phyloP scores from a whole-genome alignment of 2,797 vertebrate species.

The Clarias pachynema region DNA sequence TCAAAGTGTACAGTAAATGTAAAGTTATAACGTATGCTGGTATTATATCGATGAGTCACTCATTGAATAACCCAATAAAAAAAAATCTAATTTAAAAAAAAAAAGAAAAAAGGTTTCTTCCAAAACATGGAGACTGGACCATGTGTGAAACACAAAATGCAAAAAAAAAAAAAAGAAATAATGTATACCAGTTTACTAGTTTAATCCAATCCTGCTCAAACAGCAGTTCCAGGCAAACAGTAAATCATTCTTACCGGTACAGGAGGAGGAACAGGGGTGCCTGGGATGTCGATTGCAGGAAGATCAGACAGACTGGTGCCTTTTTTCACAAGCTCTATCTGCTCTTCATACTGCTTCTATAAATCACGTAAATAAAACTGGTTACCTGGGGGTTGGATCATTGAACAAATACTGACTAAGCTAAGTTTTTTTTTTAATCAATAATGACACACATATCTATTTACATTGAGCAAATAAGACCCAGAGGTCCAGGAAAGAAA shows the following conservation, averaged over 20 bases:
- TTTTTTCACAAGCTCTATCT: slow-evolving; percentile 71
- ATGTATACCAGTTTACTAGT: neutral
- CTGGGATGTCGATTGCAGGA: slow-evolving; percentile 46
- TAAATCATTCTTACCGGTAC: slow-evolving; percentile 66
- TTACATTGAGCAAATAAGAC: neutral
- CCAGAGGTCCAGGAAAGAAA: neutral
- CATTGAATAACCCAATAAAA: neutral
- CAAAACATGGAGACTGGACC: neutral
- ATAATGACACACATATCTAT: neutral
- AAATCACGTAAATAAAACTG: neutral
- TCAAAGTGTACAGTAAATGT: neutral
- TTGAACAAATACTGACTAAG: neutral
- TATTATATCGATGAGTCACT: neutral
- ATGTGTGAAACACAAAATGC: neutral
- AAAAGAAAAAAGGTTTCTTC: neutral
- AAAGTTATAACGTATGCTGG: neutral
- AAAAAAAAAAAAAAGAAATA: neutral
- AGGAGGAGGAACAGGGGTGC: slow-evolving; percentile 53
- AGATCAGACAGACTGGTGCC: slow-evolving; percentile 67
- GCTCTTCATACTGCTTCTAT: slow-evolving; percentile 79
- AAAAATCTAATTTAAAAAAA: too few species aligned
- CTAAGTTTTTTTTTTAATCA: neutral
- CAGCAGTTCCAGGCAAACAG: neutral
- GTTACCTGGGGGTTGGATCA: neutral
- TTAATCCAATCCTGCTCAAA: neutral